Base-by-base conservation (phyloP, 92 coral and sea anemone species). In the Muricea muricata region DNA sequence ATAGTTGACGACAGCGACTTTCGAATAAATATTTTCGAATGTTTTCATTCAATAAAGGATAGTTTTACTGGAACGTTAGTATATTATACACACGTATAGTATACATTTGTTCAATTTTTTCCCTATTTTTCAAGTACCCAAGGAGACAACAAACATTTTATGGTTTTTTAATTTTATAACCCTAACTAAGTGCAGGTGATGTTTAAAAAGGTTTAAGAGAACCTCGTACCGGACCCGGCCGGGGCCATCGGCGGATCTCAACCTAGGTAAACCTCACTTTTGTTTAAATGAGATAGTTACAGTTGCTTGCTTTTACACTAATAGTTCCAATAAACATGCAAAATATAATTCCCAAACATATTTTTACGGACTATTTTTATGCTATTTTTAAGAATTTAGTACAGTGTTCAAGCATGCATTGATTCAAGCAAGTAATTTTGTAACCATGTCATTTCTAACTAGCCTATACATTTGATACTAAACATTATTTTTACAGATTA, bases 241-340 rank as follows among this genome's bases (percentile, higher is more conserved):
- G 56, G 56, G 74, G 74, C 74, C 74, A 67, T 67, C 74, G 74
- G 74, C 39, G 74, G 74, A 67, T 30, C 74, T 67, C 74, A 39
- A 67, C 41, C 46, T 17, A 30, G 46, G 20, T 18, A 67, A 67
- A 67, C 74, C 18, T 30, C 74, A 67, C 6, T 31, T 30, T 26
- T 33, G 21, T 48, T 12, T 18, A 48, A 48, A 48, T 48, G 56
- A 48, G 17, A 48, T 10, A 4, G 56, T 48, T 48, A 48, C 56
- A n/a, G 15, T 37, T 9, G 9, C 17, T 48, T 48, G 56, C 21
- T 48, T 48, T 48, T 18, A 18, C 15, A 18, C 56, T 12, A 48
- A 48, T n/a, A n/a, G n/a, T n/a, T n/a, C n/a, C n/a, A n/a, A n/a
- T n/a, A n/a, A n/a, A n/a, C n/a, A n/a, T n/a, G n/a, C n/a, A n/a